A percentile compares a stretch with the other conserved stretches of the same genome.
phyloP scores from a whole-genome alignment of 2,797 vertebrate genomes.

The Silurus lanzhouensis region DNA sequence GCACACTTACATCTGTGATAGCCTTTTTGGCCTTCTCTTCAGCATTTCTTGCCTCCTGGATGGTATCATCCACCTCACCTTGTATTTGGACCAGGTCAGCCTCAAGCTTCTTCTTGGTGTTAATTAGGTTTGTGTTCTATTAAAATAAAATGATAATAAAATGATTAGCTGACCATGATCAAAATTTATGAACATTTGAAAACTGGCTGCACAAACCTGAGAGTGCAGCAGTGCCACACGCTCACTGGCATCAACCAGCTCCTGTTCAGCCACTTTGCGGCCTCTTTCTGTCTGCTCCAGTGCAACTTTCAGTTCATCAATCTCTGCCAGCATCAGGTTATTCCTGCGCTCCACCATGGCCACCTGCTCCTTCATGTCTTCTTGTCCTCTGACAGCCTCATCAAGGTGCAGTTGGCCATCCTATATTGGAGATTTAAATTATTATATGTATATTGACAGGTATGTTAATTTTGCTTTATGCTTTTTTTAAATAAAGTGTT shows the following conservation, averaged over 20 bases:
- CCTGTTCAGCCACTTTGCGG: slow-evolving; percentile 84
- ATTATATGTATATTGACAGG: background rate
- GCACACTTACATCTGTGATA: slow-evolving; percentile 82
- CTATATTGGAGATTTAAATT: slow-evolving; percentile 58
- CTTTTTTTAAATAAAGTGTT: no score
- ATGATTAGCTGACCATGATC: background rate
- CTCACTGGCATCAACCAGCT: slow-evolving; percentile 83
- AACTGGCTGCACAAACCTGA: slow-evolving; percentile 61
- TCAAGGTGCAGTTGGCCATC: slow-evolving; percentile 86
- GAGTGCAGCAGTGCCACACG: slow-evolving; percentile 83
- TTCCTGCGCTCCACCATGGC: slow-evolving; percentile 84
- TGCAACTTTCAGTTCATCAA: slow-evolving; percentile 82
- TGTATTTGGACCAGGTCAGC: slow-evolving; percentile 81
- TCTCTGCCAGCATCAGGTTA: slow-evolving; percentile 83
- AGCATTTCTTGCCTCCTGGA: slow-evolving; percentile 86
- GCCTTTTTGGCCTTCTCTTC: slow-evolving; percentile 92
- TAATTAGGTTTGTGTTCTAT: slow-evolving; percentile 83
- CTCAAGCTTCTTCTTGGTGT: slow-evolving; percentile 86
- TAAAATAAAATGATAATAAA: background rate
- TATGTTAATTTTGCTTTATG: background rate
- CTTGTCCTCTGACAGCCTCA: slow-evolving; percentile 78
- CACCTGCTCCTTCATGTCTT: slow-evolving; percentile 88
- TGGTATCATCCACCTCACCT: slow-evolving; percentile 81
- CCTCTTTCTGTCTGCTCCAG: slow-evolving; percentile 86
- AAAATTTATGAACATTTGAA: background rate